phyloP scores from a whole-genome alignment of 2,113 vertebrate genomes.

The Aptenodytes patagonicus region DNA sequence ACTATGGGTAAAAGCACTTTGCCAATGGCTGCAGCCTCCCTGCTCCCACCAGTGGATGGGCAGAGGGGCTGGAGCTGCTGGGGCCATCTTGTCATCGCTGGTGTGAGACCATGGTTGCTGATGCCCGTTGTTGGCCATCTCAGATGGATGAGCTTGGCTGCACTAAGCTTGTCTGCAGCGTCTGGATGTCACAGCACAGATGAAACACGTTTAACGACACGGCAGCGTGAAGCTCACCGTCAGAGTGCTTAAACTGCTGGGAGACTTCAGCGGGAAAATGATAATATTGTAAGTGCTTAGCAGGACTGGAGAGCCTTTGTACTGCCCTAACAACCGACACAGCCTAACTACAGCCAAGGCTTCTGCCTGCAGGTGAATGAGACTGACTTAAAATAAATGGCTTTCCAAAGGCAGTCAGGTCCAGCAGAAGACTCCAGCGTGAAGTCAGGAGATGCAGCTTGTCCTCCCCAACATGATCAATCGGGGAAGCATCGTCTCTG shows the following conservation, averaged over 20 bases:
- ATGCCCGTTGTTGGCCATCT: rapidly evolving
- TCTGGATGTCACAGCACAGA: not conserved
- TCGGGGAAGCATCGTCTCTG: not conserved
- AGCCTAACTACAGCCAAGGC: not conserved
- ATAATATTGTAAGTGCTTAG: not conserved
- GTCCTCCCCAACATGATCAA: rapidly evolving
- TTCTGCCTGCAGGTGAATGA: not conserved
- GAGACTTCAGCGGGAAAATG: not conserved
- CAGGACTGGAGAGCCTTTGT: not conserved
- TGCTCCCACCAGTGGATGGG: not conserved
- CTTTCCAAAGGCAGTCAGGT: not conserved
- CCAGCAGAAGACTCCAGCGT: not conserved
- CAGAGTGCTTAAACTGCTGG: not conserved
- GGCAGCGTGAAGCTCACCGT: not conserved
- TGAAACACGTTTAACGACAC: rapidly evolving
- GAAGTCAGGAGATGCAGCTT: not conserved
- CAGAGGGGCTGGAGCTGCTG: not conserved
- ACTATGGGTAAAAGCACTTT: not conserved
- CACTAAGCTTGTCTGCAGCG: not conserved
- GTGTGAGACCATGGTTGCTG: not conserved
- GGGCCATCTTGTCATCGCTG: rapidly evolving
- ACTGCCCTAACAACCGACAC: not conserved
- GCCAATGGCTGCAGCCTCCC: rapidly evolving
- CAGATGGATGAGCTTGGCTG: not conserved
- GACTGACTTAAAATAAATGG: not conserved